Percentiles rank a stretch among this genome's conserved stretches.
Conservation (phyloP, 2,888 invertebrate genomes). For the Adineta ricciae region DNA sequence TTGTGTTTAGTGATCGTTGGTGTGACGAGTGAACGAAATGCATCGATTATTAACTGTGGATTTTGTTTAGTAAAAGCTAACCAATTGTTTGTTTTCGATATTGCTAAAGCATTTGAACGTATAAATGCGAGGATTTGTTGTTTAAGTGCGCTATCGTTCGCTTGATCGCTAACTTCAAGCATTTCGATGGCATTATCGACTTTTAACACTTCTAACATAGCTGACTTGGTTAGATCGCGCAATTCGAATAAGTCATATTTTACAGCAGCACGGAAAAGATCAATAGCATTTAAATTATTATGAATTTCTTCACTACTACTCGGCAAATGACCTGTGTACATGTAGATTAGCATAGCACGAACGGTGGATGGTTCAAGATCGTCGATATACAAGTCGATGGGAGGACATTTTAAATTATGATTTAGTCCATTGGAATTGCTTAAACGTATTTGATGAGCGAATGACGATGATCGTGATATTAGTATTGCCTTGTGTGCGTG, state of each 20-base stretch:
- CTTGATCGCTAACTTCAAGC: slow-evolving; percentile 8
- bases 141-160: not conserved
- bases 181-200: not conserved
- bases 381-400: slow-evolving; percentile 16
- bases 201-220: not conserved
- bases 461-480: slow-evolving; percentile 10
- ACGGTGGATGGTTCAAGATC: not conserved
- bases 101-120: slow-evolving; percentile 7
- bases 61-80: not conserved
- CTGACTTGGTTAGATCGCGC: not conserved
- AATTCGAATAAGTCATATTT: not conserved
- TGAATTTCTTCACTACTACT: not conserved
- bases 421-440: not conserved
- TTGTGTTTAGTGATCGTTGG: not conserved
- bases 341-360: not conserved
- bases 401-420: not conserved
- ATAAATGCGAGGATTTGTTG: not conserved
- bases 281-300: not conserved
- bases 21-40: slow-evolving; percentile 13
- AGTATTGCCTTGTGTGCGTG: slow-evolving; percentile 6
- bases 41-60: slow-evolving; percentile 15
- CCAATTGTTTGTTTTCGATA: not conserved
- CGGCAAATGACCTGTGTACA: not conserved
- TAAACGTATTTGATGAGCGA: not conserved
- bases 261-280: slow-evolving; percentile 15